phyloP scores from a whole-genome alignment of 1,140 invertebrate species.

The Hyles vespertilio region DNA sequence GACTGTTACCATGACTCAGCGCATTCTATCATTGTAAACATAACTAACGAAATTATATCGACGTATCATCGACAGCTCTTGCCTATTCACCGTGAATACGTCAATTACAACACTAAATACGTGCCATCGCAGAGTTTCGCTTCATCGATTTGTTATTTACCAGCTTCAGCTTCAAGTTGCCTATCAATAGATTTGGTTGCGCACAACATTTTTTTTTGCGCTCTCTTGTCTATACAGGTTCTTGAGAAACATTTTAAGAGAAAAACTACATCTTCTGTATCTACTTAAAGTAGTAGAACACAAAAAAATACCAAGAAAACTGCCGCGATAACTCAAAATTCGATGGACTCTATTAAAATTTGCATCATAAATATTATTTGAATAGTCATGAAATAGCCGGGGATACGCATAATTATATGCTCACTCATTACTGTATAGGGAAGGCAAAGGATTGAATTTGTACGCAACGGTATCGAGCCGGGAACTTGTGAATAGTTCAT shows the following conservation, averaged over 20 bases:
- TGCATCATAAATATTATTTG: too few relatives aligned
- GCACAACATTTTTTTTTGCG: too few relatives aligned
- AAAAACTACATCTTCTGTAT: too few relatives aligned
- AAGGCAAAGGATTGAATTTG: slow-evolving; percentile 37
- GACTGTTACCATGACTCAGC: slow-evolving; percentile 51
- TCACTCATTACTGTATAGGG: slow-evolving; percentile 12
- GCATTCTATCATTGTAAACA: slow-evolving; percentile 58
- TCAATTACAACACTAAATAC: slow-evolving; percentile 37
- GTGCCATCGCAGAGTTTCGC: slow-evolving; percentile 20
- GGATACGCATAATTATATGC: slow-evolving; percentile 1
- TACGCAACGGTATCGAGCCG: slow-evolving; percentile 39
- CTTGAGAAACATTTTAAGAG: too few relatives aligned
- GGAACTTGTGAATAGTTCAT: slow-evolving; percentile 37
- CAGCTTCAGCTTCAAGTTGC: too few relatives aligned
- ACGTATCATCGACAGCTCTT: slow-evolving; percentile 44
- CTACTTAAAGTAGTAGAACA: too few relatives aligned
- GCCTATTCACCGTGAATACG: slow-evolving; percentile 49
- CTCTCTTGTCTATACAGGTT: too few relatives aligned
- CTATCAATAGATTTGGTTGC: too few relatives aligned
- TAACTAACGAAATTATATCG: slow-evolving; percentile 57
- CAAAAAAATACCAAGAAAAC: too few relatives aligned
- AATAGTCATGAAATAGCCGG: neutral
- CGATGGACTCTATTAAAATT: too few relatives aligned
- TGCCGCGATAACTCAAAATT: too few relatives aligned
- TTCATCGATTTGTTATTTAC: slow-evolving; percentile 21